Percentiles rank a stretch among this genome's conserved stretches.
These are phyloP conservation scores for Epizoanthus rinbou DNA, from an alignment of 92 coral and sea anemone genomes.

Conservation along the genomic window DNA sequence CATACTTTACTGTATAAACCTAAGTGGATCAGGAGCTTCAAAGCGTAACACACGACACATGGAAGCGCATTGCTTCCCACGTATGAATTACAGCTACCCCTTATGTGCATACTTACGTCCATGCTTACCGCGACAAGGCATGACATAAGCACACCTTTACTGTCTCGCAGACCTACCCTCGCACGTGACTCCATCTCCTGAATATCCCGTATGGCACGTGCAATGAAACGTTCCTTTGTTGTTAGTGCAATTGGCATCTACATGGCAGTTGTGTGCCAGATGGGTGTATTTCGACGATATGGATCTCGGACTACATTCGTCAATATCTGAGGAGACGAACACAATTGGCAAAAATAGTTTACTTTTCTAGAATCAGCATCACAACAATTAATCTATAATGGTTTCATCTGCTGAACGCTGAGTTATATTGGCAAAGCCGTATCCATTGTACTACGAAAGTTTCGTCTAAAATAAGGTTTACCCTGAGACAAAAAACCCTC, in stretches of 20 bases:
- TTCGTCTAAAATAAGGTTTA: no score
- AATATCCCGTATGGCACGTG: conserved; percentile 41
- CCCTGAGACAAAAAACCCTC: no score
- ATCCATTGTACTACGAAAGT: no score
- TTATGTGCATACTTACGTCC: conserved; percentile 12
- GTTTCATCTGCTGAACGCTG: no score
- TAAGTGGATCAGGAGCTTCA: conserved; percentile 33
- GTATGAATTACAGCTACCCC: neutral
- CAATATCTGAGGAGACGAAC: neutral
- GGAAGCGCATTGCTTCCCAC: neutral
- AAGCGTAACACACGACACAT: conserved; percentile 13
- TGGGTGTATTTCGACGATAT: neutral
- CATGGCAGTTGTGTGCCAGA: conserved; percentile 25
- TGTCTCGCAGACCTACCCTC: conserved; percentile 39
- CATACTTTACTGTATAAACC: neutral
- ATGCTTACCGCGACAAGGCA: conserved; percentile 25
- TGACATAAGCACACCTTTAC: neutral
- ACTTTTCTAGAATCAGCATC: neutral
- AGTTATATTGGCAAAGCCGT: no score
- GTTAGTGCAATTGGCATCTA: conserved; percentile 52
- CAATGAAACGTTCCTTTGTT: conserved; percentile 40
- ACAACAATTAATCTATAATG: no score
- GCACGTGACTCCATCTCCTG: conserved; percentile 38
- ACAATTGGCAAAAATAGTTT: neutral
- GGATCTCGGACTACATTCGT: neutral